These are phyloP conservation scores for Falco novaeseelandiae DNA, from an alignment of 2,797 vertebrate species.

Conservation along the genomic window DNA sequence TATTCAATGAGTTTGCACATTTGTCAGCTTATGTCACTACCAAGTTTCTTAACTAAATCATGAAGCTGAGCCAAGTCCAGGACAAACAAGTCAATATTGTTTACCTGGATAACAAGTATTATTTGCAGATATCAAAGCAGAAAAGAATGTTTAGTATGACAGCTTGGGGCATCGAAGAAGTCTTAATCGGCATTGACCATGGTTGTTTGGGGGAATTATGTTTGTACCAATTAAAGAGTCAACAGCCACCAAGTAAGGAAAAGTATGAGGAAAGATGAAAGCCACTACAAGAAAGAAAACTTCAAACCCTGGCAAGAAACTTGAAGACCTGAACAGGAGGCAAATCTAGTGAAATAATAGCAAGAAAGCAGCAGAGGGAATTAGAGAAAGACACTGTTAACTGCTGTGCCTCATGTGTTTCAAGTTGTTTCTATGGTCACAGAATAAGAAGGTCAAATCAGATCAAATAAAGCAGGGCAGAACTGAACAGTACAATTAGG, in stretches of 20 bases:
- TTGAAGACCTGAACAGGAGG: neutral
- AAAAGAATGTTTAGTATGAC: neutral
- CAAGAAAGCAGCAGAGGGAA: slow-evolving; percentile 4
- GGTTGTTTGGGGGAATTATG: neutral
- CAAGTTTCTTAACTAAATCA: neutral
- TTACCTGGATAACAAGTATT: neutral
- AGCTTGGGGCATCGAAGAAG: neutral
- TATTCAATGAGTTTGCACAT: neutral
- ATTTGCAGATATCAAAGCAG: slow-evolving; percentile 1
- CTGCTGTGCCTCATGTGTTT: slow-evolving; percentile 27
- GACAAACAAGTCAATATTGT: neutral
- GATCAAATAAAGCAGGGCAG: slow-evolving; percentile 56
- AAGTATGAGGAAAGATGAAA: neutral
- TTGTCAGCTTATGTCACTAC: neutral
- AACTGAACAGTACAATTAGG: slow-evolving; percentile 65
- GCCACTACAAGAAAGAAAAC: neutral
- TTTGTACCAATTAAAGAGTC: neutral
- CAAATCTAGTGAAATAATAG: slow-evolving; percentile 9
- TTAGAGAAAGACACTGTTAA: slow-evolving; percentile 24
- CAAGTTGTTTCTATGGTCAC: slow-evolving; percentile 65
- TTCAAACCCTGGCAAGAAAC: neutral
- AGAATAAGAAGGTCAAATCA: slow-evolving; percentile 66
- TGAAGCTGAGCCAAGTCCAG: neutral
- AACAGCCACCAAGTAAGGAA: neutral
- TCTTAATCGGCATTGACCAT: neutral